Evolutionary conservation across 2,888 invertebrate genomes (phyloP), one percentile per base, ranked within the genome.

Genomic region (Cepaea hortensis): DNA sequence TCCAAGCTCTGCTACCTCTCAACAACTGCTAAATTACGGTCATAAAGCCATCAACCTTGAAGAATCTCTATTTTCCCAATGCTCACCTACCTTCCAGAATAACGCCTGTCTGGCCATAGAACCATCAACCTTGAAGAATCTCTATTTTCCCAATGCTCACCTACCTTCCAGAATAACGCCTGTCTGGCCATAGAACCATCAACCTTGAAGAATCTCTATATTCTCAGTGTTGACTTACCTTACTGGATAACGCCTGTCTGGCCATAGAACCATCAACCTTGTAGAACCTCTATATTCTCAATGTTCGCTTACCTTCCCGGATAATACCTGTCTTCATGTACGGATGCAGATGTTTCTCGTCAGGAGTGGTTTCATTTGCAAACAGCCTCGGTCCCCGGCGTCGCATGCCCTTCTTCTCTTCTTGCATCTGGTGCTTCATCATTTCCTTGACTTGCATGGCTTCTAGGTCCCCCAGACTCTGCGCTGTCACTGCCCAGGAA

Each of bases 301-400:
- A n/a, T 23, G 6, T 62, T 80, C 20, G 62, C 85, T 80, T 77
- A 87, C 88, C 80, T 3, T 88, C 84, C n/a, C 76, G 62, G 15
- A 87, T 82, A 18, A 87, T 86, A 23, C 81, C 84, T 7, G 84
- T 82, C 48, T 65, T 81, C 76, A 81, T 62, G 70, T 81, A 87
- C 15, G 87, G 88, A 68, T 88, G 87, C 18, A 84, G 35, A 13
- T 84, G 61, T 0, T 81, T 84, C 9, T 81, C 55, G 6, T 75
- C 68, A 20, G 62, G 11, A 5, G 35, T 18, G 18, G 68, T 75
- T 18, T 72, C 55, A 46, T 65, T 75, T 20, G 48, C 77, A 35
- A 48, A 15, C 13, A 75, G 35, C 80, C 85, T 46, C 18, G 6
- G 35, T 35, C 85, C 84, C 48, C 20, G 65, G 48, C 48, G 73